Base-by-base conservation (phyloP, 2,888 invertebrate genomes). In the Adineta ricciae region DNA sequence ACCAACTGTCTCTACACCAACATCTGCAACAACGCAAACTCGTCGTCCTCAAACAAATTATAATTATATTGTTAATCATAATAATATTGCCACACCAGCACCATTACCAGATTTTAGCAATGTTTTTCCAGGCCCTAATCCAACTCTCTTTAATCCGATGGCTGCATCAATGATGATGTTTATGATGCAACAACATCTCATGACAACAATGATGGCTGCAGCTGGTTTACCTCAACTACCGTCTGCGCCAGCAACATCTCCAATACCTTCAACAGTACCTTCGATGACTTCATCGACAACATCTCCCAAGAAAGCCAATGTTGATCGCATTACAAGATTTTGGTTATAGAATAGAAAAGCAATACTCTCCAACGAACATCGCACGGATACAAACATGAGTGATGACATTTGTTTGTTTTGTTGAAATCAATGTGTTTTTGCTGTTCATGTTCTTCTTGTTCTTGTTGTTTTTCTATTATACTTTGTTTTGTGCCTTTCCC, bases 11-110 rank as follows among this genome's bases (percentile, higher is more conserved):
- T 64, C 64, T 41, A 38, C 78, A 36, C 64, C 64, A 36, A 19
- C 64, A 19, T 64, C 64, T 14, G 27, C 64, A 32, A 32, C 64
- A 32, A 19, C 64, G 32, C 64, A 64, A 64, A 19, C 64, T 64
- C 64, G 32, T 64, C 64, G 64, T 2, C 78, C 78, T 4, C 78
- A 38, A 78, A 78, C 78, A 9, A 78, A 78, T n/a, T 78, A 78
- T 41, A 78, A 78, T 41, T 78, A 78, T 41, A 78, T 78, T 41
- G 41, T 78, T 78, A 78, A 78, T 41, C 78, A 78, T 78, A 78
- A 78, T 41, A 78, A 78, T 41, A 78, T 78, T 24, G 78, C 78
- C 11, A 38, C 78, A 41, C 78, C 38, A 78, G 4, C 78, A n/a
- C 19, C 38, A 41, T n/a, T 41, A 41, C 41, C 78, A 41, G 78